Conservation (phyloP, 2,888 invertebrate genomes). For the Nycteola revayana region DNA sequence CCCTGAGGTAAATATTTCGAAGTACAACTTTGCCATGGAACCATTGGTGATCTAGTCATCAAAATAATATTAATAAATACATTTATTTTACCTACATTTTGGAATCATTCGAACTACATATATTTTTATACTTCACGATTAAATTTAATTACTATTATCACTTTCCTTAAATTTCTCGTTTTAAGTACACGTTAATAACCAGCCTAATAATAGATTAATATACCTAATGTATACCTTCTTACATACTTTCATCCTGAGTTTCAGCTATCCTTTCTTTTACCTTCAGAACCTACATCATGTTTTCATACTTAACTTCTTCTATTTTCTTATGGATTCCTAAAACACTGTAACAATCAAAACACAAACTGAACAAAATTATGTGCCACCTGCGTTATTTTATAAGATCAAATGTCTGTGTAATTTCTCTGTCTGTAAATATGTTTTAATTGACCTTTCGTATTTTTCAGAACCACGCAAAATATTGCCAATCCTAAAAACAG, state of each 20-base stretch:
- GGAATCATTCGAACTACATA: slow-evolving; percentile 14
- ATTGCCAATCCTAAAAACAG: slow-evolving; percentile 94
- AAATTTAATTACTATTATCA: slow-evolving; percentile 9
- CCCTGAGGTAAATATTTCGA: slow-evolving; percentile 12
- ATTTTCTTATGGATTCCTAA: slow-evolving; percentile 40
- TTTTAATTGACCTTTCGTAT: no score
- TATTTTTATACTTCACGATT: slow-evolving; percentile 11
- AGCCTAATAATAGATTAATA: slow-evolving; percentile 8
- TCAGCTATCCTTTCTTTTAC: slow-evolving; percentile 27
- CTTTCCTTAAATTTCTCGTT: no score
- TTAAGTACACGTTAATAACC: slow-evolving; percentile 15
- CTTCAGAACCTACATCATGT: slow-evolving; percentile 47
- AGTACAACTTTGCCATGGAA: slow-evolving; percentile 14
- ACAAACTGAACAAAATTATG: slow-evolving; percentile 37
- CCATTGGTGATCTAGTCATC: slow-evolving; percentile 12
- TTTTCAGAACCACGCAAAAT: slow-evolving; percentile 93
- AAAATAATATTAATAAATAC: slow-evolving; percentile 4
- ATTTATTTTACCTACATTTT: slow-evolving; percentile 13
- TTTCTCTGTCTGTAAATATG: no score
- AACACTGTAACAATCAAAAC: slow-evolving; percentile 52
- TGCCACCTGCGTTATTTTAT: slow-evolving; percentile 38
- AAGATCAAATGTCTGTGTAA: background rate
- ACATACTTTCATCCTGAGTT: no score
- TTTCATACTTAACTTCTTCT: slow-evolving; percentile 54
- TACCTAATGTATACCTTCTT: slow-evolving; percentile 16